These are phyloP conservation scores for Scarus forsteni DNA, from an alignment of 2,797 vertebrate genomes.

Conservation along the genomic window DNA sequence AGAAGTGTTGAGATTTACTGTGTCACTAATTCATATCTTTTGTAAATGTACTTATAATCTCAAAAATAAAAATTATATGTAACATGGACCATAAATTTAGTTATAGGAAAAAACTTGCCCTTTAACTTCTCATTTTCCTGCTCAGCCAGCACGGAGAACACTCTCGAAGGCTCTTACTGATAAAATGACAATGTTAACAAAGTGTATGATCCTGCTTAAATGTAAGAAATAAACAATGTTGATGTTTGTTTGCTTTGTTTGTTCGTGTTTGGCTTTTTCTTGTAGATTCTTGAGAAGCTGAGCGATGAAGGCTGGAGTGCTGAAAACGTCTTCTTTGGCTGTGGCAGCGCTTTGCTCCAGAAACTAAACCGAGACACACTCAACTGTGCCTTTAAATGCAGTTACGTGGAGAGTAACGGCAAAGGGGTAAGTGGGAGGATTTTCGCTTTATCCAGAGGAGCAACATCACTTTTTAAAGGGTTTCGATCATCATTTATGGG, in stretches of 20 bases:
- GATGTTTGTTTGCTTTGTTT: neutral
- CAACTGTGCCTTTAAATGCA: constrained; percentile 87
- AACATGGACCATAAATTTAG: too few relatives aligned
- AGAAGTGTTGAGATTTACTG: too few relatives aligned
- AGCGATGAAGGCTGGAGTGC: constrained; percentile 84
- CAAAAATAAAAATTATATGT: too few relatives aligned
- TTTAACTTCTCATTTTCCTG: too few relatives aligned
- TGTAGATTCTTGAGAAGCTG: constrained; percentile 83
- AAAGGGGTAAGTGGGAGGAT: constrained; percentile 74
- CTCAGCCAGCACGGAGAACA: too few relatives aligned
- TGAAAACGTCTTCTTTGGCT: constrained; percentile 85
- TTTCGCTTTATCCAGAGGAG: neutral
- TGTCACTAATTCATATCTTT: too few relatives aligned
- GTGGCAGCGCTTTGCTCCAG: constrained; percentile 85
- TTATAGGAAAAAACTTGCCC: too few relatives aligned
- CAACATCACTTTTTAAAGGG: neutral
- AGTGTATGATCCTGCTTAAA: neutral
- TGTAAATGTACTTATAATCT: too few relatives aligned
- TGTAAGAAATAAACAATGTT: neutral
- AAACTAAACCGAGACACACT: constrained; percentile 87
- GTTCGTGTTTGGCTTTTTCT: neutral
- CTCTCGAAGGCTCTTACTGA: too few relatives aligned
- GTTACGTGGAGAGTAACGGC: constrained; percentile 85
- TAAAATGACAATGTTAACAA: neutral
- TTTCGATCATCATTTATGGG: neutral